A percentile compares a stretch with the other conserved stretches of the same genome.
Conservation (phyloP, 2,888 invertebrate genomes). For the Folsomia candida region DNA sequence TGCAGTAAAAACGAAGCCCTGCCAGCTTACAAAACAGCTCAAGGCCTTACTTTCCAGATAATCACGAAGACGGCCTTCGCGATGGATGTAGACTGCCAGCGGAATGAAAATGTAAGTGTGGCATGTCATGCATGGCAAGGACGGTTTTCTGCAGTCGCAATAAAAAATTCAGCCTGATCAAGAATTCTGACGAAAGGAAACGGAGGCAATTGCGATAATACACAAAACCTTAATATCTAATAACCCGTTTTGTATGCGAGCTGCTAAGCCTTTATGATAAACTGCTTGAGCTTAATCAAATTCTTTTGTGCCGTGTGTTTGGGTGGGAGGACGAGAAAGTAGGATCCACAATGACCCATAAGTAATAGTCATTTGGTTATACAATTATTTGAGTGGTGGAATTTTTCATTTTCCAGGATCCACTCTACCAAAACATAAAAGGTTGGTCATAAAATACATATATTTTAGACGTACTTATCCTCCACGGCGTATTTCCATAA, state of each 20-base stretch:
- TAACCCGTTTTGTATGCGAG: no score
- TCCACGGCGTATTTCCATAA: no score
- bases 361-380: background rate
- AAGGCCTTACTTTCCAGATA: conserved; percentile 47
- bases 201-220: background rate
- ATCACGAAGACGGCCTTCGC: conserved; percentile 50
- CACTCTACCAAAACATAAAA: conserved; percentile 47
- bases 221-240: background rate
- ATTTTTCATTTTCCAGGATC: conserved; percentile 35
- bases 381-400: background rate
- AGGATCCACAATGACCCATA: background rate
- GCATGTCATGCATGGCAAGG: background rate
- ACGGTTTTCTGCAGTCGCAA: background rate
- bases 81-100: conserved; percentile 49
- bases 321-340: background rate
- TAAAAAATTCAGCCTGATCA: background rate
- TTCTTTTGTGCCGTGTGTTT: background rate
- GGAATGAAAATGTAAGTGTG: conserved; percentile 47
- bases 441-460: no score
- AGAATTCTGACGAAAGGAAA: background rate
- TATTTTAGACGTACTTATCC: no score
- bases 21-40: conserved; percentile 46
- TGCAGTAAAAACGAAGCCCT: conserved; percentile 40
- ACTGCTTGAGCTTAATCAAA: no score
- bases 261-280: no score